These are phyloP conservation scores for Aphelocoma californica DNA, from an alignment of 2,797 vertebrate genomes.

Conservation along the genomic window DNA sequence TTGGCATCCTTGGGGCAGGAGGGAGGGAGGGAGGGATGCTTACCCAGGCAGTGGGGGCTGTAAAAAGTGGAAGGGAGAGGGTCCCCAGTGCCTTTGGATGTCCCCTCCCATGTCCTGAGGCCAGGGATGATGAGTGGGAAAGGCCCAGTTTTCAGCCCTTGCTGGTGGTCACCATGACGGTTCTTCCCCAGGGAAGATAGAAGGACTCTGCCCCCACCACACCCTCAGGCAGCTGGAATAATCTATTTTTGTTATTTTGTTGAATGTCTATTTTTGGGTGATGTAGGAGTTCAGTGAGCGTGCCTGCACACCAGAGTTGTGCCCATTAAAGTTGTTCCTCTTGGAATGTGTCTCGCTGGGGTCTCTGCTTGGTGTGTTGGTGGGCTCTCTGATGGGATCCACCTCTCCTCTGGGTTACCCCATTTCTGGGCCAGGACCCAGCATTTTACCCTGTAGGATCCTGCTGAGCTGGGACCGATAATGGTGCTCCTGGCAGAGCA, in stretches of 20 bases:
- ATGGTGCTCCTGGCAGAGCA: not conserved
- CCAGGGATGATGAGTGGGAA: not conserved
- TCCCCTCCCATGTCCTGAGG: not conserved
- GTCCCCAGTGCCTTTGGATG: not conserved
- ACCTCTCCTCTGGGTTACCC: not conserved
- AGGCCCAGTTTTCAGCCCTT: not conserved
- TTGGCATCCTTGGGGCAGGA: not conserved
- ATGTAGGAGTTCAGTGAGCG: not conserved
- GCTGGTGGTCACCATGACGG: not conserved
- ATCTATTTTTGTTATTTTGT: constrained; percentile 40
- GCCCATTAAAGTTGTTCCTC: constrained; percentile 44
- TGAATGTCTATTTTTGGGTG: not conserved
- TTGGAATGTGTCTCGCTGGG: fast-evolving
- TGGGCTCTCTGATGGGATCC: not conserved
- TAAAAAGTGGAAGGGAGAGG: not conserved
- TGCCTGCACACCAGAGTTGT: not conserved
- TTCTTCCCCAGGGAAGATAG: not conserved
- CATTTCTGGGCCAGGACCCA: not conserved
- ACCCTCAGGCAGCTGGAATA: constrained; percentile 1
- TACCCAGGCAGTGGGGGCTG: not conserved
- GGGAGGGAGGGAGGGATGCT: not conserved
- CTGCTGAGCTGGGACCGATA: not conserved
- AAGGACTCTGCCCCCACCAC: fast-evolving
- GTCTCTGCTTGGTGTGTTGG: fast-evolving
- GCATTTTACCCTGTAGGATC: not conserved